Percentiles rank a stretch among this genome's conserved stretches.
Conservation (phyloP, 2,113 vertebrate genomes). For the Passer montanus region DNA sequence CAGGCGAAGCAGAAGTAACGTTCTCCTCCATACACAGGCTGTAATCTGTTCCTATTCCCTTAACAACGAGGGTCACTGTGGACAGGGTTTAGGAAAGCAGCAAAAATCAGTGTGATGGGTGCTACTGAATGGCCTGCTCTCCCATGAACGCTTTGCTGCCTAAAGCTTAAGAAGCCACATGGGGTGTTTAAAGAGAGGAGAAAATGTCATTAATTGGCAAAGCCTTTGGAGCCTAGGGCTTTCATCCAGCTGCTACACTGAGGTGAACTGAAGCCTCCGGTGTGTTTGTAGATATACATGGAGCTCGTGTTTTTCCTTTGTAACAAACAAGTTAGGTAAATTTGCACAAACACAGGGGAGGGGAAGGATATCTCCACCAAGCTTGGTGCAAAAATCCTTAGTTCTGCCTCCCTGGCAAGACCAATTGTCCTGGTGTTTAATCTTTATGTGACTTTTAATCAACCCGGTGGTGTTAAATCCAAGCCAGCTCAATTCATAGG, state of each 20-base stretch:
- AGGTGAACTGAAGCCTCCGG: background rate
- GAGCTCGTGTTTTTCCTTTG: background rate
- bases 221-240: background rate
- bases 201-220: conserved; percentile 14
- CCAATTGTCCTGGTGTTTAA: background rate
- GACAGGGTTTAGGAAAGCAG: background rate
- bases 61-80: background rate
- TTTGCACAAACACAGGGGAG: background rate
- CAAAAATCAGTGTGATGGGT: conserved; percentile 23
- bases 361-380: background rate
- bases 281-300: background rate
- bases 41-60: background rate
- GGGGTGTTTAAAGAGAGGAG: background rate
- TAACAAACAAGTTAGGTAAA: background rate
- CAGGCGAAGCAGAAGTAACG: background rate
- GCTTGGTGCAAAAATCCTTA: background rate
- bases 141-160: background rate
- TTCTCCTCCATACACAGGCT: background rate
- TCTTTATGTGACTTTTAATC: background rate
- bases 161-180: conserved; percentile 14
- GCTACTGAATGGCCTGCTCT: background rate
- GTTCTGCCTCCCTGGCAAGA: background rate
- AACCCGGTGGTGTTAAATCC: background rate
- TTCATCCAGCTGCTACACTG: background rate
- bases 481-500: background rate